These are phyloP conservation scores for Prenolepis imparis DNA, from an alignment of 2,888 invertebrate genomes.

Conservation along the genomic window DNA sequence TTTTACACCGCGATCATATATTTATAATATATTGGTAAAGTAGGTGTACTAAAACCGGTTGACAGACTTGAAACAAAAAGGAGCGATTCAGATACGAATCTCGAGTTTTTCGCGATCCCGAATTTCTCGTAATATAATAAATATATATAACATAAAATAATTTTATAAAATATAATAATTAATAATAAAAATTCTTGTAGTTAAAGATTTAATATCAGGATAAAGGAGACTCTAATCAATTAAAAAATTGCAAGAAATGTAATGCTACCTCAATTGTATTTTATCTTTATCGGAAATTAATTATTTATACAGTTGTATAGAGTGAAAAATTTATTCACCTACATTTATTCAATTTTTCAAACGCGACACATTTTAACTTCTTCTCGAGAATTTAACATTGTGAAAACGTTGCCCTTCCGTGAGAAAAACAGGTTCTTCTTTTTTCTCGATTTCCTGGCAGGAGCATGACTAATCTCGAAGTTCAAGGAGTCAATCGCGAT, in stretches of 20 bases:
- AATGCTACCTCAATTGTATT: neutral
- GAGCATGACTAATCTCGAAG: slow-evolving; percentile 52
- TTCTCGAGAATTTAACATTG: neutral
- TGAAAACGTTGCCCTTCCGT: neutral
- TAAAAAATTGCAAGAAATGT: neutral
- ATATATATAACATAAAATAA: neutral
- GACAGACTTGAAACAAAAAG: slow-evolving; percentile 40
- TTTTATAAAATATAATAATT: neutral
- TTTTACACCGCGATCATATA: neutral
- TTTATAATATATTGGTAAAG: slow-evolving; percentile 3
- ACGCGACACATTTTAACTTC: neutral
- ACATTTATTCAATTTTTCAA: neutral
- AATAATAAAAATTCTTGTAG: neutral
- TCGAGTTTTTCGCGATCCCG: neutral
- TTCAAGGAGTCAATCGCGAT: slow-evolving; percentile 73
- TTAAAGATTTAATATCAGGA: neutral
- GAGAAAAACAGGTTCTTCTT: neutral
- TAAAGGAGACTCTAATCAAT: neutral
- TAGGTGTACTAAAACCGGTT: slow-evolving; percentile 41
- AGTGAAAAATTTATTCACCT: neutral
- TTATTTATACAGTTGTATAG: neutral
- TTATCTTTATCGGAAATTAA: neutral
- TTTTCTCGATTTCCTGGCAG: neutral
- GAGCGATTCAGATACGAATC: neutral
- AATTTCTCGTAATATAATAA: neutral